A percentile compares a stretch with the other conserved stretches of the same genome.
phyloP scores from a whole-genome alignment of 1,140 invertebrate genomes.

The Pogonomyrmex barbatus region DNA sequence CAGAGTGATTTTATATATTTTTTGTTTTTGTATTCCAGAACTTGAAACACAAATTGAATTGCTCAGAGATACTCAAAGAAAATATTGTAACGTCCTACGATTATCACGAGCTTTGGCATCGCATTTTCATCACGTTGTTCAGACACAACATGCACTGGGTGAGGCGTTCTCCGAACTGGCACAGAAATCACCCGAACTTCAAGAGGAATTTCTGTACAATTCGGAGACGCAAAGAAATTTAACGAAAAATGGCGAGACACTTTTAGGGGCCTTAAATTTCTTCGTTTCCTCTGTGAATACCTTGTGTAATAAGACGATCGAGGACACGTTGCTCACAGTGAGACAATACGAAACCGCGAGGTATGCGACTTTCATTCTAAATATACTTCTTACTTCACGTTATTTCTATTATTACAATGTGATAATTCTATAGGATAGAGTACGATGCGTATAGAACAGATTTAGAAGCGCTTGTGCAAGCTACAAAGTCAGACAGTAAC shows the following conservation, averaged over 20 bases:
- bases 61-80: constrained; percentile 96
- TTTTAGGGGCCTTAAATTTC: constrained; percentile 97
- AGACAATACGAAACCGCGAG: constrained; percentile 96
- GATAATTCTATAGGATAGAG: constrained; percentile 91
- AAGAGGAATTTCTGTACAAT: constrained; percentile 98
- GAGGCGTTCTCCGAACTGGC: constrained; percentile 98
- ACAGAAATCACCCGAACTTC: constrained; percentile 97
- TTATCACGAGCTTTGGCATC: constrained; percentile 93
- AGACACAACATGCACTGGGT: constrained; percentile 93
- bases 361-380: constrained; percentile 84
- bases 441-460: constrained; percentile 98
- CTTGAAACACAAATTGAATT: constrained; percentile 97
- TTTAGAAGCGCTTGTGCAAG: constrained; percentile 92
- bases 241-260: constrained; percentile 96
- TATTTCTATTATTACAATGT: not conserved
- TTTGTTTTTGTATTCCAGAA: constrained; percentile 87
- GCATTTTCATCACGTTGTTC: constrained; percentile 96
- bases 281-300: constrained; percentile 98
- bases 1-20: constrained; percentile 25
- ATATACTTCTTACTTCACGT: not conserved
- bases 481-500: constrained; percentile 87
- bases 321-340: constrained; percentile 97
- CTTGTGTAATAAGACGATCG: constrained; percentile 98
- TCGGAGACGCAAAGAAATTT: constrained; percentile 97
- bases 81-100: constrained; percentile 95